Conservation (phyloP, 2,113 vertebrate species). For the Ibidorhyncha struthersii region DNA sequence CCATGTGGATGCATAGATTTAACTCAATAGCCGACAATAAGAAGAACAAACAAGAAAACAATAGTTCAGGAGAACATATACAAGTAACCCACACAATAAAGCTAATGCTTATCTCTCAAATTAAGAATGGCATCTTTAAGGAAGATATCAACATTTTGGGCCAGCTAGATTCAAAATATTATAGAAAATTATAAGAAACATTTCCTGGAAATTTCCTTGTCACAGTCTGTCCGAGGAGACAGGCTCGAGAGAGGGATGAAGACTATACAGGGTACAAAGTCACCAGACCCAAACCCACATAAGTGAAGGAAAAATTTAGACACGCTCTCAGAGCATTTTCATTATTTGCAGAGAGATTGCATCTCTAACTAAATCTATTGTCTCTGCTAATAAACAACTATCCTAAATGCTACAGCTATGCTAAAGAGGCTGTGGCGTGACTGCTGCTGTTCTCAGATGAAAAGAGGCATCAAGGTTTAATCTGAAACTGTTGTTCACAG, state of each 20-base stretch:
- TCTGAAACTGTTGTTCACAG: not conserved
- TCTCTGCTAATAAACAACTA: not conserved
- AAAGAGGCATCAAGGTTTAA: not conserved
- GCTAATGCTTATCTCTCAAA: no score
- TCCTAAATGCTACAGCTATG: not conserved
- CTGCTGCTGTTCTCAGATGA: not conserved
- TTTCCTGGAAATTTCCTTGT: not conserved
- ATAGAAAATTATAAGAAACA: not conserved
- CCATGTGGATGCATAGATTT: not conserved
- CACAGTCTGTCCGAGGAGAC: not conserved
- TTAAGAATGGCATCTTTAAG: not conserved
- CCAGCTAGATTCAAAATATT: not conserved
- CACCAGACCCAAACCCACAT: not conserved
- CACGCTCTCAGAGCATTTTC: accelerated
- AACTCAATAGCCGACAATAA: not conserved
- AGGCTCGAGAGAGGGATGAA: not conserved
- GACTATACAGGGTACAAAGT: not conserved
- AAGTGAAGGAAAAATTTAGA: not conserved
- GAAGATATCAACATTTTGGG: not conserved
- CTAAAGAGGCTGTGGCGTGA: not conserved
- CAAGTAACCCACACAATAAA: not conserved
- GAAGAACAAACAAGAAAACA: not conserved
- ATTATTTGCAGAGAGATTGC: not conserved
- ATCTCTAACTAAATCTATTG: not conserved
- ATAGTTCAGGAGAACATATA: not conserved